Evolutionary conservation across 2,113 vertebrate genomes (phyloP).

Genomic region (Cavia aperea): DNA sequence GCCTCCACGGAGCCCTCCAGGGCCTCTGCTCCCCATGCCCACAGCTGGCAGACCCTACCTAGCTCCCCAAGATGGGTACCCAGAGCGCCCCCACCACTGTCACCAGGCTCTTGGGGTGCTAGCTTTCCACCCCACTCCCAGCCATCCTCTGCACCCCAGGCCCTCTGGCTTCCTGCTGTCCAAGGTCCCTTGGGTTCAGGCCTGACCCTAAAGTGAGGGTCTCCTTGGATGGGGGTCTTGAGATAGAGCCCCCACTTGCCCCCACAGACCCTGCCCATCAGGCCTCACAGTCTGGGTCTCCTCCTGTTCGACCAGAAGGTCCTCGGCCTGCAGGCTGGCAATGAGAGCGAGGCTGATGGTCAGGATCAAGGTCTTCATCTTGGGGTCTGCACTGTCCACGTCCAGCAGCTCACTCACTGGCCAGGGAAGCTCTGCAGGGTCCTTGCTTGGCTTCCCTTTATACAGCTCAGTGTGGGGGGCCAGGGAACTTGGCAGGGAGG

Average conservation of each 20-base stretch:
- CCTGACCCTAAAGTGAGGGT: not conserved
- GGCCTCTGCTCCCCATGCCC: not conserved
- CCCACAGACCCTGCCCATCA: not conserved
- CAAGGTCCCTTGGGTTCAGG: not conserved
- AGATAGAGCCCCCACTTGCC: not conserved
- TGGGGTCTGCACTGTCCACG: not conserved
- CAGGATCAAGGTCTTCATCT: too few species aligned
- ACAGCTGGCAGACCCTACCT: not conserved
- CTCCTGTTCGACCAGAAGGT: rapidly evolving
- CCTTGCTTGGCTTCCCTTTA: not conserved
- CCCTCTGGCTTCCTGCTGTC: rapidly evolving
- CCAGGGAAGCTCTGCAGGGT: not conserved
- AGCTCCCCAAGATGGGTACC: too few species aligned
- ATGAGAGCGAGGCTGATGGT: too few species aligned
- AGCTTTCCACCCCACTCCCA: too few species aligned
- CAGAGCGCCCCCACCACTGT: not conserved
- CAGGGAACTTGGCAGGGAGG: not conserved
- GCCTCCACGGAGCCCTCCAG: not conserved
- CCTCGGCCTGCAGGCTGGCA: not conserved
- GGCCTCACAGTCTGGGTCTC: not conserved
- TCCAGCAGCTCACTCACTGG: not conserved
- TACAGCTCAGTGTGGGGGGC: not conserved
- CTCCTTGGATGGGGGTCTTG: too few species aligned
- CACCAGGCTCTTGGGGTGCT: too few species aligned
- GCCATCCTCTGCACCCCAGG: too few species aligned